Conservation (phyloP, 2,888 invertebrate genomes). For the Zele albiditarsus region DNA sequence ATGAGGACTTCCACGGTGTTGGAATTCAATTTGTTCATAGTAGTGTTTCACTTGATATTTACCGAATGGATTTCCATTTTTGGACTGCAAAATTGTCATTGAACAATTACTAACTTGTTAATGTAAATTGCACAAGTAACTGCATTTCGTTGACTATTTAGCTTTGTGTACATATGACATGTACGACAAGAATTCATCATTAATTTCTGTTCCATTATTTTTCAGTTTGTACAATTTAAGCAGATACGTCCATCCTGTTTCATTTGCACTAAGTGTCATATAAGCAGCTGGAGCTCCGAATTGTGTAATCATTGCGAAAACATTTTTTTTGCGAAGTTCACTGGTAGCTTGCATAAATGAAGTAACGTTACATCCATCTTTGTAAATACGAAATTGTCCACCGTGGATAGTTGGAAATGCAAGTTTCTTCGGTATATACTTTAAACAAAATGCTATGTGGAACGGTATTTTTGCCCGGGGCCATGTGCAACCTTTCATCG, state of each 20-base stretch:
- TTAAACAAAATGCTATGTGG: slow-evolving; percentile 65
- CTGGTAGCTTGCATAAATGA: slow-evolving; percentile 67
- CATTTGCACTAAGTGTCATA: slow-evolving; percentile 70
- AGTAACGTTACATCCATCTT: slow-evolving; percentile 59
- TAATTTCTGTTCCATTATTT: slow-evolving; percentile 25
- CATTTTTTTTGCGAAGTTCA: slow-evolving; percentile 61
- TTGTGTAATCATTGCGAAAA: slow-evolving; percentile 63
- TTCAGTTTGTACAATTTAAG: slow-evolving; percentile 63
- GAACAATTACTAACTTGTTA: slow-evolving; percentile 62
- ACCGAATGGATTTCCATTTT: slow-evolving; percentile 63
- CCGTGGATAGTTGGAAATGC: slow-evolving; percentile 70
- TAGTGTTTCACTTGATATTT: slow-evolving; percentile 58
- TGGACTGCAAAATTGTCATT: slow-evolving; percentile 50
- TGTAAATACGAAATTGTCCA: slow-evolving; percentile 61
- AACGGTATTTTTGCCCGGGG: slow-evolving; percentile 49
- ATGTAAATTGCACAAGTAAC: slow-evolving; percentile 64
- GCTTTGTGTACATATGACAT: slow-evolving; percentile 53
- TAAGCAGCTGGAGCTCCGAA: slow-evolving; percentile 66
- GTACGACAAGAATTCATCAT: slow-evolving; percentile 50
- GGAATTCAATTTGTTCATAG: slow-evolving; percentile 68
- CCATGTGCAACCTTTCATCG: slow-evolving; percentile 47
- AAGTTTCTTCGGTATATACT: slow-evolving; percentile 68
- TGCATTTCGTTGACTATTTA: slow-evolving; percentile 39
- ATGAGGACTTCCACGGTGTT: slow-evolving; percentile 68
- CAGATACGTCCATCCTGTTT: slow-evolving; percentile 65